Evolutionary conservation across 2,888 invertebrate species (phyloP).

Genomic region (Deilephila elpenor): DNA sequence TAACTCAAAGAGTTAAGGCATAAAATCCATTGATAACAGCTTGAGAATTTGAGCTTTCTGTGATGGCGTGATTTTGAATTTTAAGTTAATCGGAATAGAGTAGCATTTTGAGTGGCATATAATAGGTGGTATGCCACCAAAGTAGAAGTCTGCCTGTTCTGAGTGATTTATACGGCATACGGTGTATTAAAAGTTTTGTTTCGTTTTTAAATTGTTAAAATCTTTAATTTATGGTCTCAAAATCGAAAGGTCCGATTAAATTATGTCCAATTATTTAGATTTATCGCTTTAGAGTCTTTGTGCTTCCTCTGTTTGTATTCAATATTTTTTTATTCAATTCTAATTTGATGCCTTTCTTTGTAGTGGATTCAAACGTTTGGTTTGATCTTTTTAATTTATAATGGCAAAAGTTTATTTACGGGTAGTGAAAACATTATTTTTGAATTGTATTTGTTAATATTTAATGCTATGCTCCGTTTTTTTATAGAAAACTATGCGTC

Average conservation of each 20-base stretch:
- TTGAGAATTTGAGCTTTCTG: conserved; percentile 24
- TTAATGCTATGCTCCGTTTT: no score
- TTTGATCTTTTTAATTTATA: neutral
- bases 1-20: conserved; percentile 8
- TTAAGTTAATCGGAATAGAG: conserved; percentile 29
- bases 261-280: conserved; percentile 78
- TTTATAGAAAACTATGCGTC: no score
- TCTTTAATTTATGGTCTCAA: conserved; percentile 81
- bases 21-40: conserved; percentile 32
- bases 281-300: conserved; percentile 70
- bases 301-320: conserved; percentile 68
- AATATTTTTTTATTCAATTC: conserved; percentile 40
- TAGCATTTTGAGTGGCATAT: conserved; percentile 36
- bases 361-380: conserved; percentile 2
- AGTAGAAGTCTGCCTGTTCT: conserved; percentile 80
- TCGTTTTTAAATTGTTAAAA: conserved; percentile 81
- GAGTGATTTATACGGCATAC: conserved; percentile 82
- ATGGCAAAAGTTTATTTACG: neutral
- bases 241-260: conserved; percentile 83
- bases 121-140: conserved; percentile 74
- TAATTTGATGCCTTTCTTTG: conserved; percentile 22
- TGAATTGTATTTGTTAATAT: no score
- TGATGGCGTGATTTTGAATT: conserved; percentile 32
- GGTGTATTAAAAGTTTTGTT: conserved; percentile 82
- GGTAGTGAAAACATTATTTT: neutral